Percentiles rank a stretch among this genome's conserved stretches.
Evolutionary conservation across 2,888 invertebrate species (phyloP).

Genomic region (Drosophila sordidula): DNA sequence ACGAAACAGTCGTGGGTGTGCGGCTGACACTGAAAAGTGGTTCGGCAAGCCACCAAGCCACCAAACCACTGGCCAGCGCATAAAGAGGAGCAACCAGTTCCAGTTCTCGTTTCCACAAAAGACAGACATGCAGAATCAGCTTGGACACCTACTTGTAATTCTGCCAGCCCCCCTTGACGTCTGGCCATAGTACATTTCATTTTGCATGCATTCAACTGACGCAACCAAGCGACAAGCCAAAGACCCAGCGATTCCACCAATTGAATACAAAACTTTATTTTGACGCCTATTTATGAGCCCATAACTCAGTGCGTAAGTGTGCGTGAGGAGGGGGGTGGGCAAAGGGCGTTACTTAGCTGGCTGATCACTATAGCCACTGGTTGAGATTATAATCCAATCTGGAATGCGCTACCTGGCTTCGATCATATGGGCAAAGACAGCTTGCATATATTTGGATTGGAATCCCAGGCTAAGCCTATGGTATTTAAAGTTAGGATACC

Average conservation of each 20-base stretch:
- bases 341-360: slow-evolving; percentile 12
- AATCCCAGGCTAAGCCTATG: too few relatives aligned
- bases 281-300: slow-evolving; percentile 53
- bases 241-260: slow-evolving; percentile 25
- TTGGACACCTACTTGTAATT: slow-evolving; percentile 50
- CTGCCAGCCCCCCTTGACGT: slow-evolving; percentile 1
- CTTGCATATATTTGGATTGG: not conserved
- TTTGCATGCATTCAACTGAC: slow-evolving; percentile 27
- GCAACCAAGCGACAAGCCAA: slow-evolving; percentile 1
- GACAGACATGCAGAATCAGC: slow-evolving; percentile 15
- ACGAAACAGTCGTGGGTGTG: slow-evolving; percentile 60
- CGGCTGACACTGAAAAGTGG: slow-evolving; percentile 68
- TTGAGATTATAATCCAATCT: slow-evolving; percentile 14
- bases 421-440: slow-evolving; percentile 3
- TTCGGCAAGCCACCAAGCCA: slow-evolving; percentile 30
- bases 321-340: slow-evolving; percentile 1
- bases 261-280: slow-evolving; percentile 54
- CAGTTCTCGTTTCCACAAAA: slow-evolving; percentile 32
- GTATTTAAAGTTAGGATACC: too few relatives aligned
- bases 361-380: slow-evolving; percentile 13
- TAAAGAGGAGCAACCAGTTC: slow-evolving; percentile 39
- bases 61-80: not conserved
- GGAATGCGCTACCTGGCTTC: slow-evolving; percentile 2
- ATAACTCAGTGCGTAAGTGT: slow-evolving; percentile 15
- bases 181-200: slow-evolving; percentile 41